Evolutionary conservation across 2,888 invertebrate species (phyloP).

Genomic region (Prenolepis imparis): DNA sequence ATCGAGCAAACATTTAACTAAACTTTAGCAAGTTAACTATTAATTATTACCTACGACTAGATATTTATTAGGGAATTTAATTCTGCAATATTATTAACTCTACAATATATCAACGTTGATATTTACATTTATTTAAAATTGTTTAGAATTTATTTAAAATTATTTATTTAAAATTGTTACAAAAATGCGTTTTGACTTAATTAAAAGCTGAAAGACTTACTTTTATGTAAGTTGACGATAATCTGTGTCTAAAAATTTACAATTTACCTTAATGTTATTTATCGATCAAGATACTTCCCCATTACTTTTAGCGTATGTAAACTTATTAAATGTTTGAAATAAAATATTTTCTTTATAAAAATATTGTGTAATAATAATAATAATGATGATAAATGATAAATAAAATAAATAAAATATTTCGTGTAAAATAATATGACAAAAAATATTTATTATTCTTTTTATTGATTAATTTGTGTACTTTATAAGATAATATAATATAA

Average conservation of each 20-base stretch:
- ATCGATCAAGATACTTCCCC: background rate
- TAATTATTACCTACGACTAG: background rate
- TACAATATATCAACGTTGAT: background rate
- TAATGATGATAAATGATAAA: background rate
- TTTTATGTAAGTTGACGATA: no score
- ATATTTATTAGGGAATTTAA: background rate
- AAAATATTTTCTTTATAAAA: background rate
- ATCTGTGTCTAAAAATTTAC: background rate
- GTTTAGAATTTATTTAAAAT: background rate
- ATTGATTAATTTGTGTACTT: background rate
- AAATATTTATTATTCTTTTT: background rate
- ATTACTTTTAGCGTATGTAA: background rate
- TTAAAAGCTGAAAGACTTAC: background rate
- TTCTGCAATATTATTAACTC: background rate
- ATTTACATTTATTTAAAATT: slow-evolving; percentile 13
- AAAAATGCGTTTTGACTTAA: background rate
- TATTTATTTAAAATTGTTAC: background rate
- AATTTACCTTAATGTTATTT: background rate
- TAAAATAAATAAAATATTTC: background rate
- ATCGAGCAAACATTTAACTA: background rate
- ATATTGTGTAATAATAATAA: background rate
- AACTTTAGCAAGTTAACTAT: background rate
- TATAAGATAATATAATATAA: background rate
- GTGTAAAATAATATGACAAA: background rate
- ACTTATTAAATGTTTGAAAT: background rate